Evolutionary conservation across 2,797 vertebrate genomes (phyloP).

Genomic region (Leuciscus waleckii): DNA sequence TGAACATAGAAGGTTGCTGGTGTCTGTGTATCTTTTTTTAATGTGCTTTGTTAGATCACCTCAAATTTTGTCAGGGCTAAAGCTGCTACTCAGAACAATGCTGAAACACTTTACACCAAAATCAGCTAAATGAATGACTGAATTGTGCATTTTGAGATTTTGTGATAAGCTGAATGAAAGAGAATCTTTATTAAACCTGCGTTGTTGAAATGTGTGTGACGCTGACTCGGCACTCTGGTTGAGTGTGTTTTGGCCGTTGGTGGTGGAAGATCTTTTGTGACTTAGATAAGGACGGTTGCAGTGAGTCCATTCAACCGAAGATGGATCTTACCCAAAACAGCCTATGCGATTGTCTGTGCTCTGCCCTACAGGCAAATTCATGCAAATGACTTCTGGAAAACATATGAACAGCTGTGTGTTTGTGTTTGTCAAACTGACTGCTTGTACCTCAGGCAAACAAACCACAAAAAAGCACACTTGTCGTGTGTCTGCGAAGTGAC

Average conservation of each 20-base stretch:
- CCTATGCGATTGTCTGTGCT: conserved; percentile 8
- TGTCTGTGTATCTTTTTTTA: neutral
- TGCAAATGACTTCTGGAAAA: conserved; percentile 47
- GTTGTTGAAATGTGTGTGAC: neutral
- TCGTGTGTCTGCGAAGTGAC: neutral
- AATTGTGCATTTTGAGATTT: neutral
- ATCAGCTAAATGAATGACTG: neutral
- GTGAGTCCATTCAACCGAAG: conserved; percentile 15
- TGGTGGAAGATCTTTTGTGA: conserved; percentile 21
- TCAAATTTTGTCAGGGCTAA: neutral
- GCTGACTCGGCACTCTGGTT: neutral
- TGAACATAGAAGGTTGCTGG: neutral
- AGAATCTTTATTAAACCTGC: neutral
- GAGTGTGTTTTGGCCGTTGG: conserved; percentile 33
- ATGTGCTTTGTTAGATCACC: neutral
- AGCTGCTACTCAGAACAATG: neutral
- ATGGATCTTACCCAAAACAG: conserved; percentile 15
- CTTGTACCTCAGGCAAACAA: neutral
- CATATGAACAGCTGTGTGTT: conserved; percentile 21
- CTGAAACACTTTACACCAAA: neutral
- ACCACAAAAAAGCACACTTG: neutral
- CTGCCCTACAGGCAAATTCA: conserved; percentile 33
- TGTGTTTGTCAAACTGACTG: neutral
- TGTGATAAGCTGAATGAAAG: neutral
- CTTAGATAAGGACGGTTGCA: conserved; percentile 37